These are phyloP conservation scores for Xenus cinereus DNA, from an alignment of 2,113 vertebrate genomes.

Conservation along the genomic window DNA sequence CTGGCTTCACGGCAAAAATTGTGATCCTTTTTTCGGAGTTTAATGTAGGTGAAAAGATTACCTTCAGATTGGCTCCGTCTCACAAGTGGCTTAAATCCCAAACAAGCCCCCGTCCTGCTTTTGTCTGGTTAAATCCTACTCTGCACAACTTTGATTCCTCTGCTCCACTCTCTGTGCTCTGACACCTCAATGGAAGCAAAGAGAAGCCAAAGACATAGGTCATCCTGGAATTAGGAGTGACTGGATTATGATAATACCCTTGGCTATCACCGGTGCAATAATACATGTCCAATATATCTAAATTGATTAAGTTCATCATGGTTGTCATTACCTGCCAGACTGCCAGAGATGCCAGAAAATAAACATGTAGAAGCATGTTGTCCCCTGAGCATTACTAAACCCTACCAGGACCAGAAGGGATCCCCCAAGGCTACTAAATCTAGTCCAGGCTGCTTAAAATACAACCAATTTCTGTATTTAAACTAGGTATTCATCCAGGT, in stretches of 20 bases:
- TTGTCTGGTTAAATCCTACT: not conserved
- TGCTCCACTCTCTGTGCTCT: not conserved
- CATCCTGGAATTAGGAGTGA: not conserved
- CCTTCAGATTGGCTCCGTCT: not conserved
- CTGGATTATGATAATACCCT: not conserved
- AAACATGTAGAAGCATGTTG: not conserved
- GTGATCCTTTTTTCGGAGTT: not conserved
- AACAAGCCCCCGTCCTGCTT: not conserved
- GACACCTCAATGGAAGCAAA: not conserved
- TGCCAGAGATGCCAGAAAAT: not conserved
- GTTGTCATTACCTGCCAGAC: not conserved
- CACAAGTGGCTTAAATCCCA: not conserved
- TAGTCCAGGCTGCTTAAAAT: not conserved
- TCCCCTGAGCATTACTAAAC: not conserved
- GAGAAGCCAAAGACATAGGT: not conserved
- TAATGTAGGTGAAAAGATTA: not conserved
- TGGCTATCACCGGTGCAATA: not conserved
- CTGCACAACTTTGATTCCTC: not conserved
- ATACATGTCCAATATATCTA: not conserved
- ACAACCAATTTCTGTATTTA: not conserved
- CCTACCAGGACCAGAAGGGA: not conserved
- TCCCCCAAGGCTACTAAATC: not conserved
- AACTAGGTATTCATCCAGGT: not conserved
- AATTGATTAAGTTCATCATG: not conserved
- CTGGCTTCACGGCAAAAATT: not conserved